Percentiles rank a stretch among this genome's conserved stretches.
phyloP scores from a whole-genome alignment of 2,113 vertebrate species.

The Tympanuchus pallidicinctus region DNA sequence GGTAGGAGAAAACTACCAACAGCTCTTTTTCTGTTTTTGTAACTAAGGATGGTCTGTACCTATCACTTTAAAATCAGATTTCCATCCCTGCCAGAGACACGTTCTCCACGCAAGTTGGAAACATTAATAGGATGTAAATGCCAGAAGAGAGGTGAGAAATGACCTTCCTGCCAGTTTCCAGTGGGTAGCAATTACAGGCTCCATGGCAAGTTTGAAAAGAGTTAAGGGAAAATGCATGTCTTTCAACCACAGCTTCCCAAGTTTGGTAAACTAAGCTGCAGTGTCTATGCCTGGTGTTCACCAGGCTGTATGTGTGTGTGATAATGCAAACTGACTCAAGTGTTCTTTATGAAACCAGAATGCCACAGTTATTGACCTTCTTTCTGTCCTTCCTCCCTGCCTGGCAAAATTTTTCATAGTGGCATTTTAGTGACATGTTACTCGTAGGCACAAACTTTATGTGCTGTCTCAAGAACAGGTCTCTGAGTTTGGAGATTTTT shows the following conservation, averaged over 20 bases:
- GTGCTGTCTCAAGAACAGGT: slow-evolving; percentile 6
- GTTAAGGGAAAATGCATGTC: not conserved
- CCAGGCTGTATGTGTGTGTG: fast-evolving
- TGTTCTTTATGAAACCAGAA: not conserved
- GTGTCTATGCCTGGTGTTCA: not conserved
- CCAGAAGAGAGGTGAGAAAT: not conserved
- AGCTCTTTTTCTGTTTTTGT: slow-evolving; percentile 2
- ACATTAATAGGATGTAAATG: slow-evolving; percentile 24
- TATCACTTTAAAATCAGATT: slow-evolving; percentile 35
- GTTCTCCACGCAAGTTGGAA: slow-evolving; percentile 15
- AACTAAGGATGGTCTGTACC: not conserved
- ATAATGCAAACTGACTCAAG: not conserved
- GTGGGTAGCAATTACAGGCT: slow-evolving; percentile 45
- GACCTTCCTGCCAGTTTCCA: slow-evolving; percentile 41
- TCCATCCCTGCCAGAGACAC: slow-evolving; percentile 25
- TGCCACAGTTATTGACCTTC: not conserved
- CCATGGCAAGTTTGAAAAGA: slow-evolving; percentile 27
- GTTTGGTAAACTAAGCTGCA: not conserved
- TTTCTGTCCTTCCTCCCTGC: not conserved
- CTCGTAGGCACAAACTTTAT: not conserved
- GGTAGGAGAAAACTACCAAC: not conserved
- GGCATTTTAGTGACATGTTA: not conserved
- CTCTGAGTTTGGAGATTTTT: not conserved
- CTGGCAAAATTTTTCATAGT: not conserved
- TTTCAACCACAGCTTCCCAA: slow-evolving; percentile 14